Percentiles rank a stretch among this genome's conserved stretches.
These are phyloP conservation scores for Harpagifer antarcticus DNA, from an alignment of 2,797 vertebrate species.

Conservation along the genomic window DNA sequence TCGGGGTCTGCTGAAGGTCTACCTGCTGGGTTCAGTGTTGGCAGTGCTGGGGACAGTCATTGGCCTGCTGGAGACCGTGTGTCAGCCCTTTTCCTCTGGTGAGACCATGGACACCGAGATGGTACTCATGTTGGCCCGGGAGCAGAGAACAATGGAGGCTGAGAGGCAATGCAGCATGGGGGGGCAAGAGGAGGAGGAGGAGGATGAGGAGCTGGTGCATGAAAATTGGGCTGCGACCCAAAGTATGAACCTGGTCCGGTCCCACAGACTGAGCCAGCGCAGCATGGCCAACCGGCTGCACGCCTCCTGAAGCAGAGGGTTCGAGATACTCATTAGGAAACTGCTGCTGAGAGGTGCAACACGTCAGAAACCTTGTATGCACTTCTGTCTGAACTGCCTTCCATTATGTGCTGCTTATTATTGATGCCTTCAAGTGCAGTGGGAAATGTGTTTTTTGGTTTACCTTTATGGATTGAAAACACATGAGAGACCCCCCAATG, in stretches of 20 bases:
- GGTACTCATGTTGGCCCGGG: slow-evolving; percentile 24
- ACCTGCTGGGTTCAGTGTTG: slow-evolving; percentile 88
- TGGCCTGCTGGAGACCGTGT: slow-evolving; percentile 86
- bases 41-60: slow-evolving; percentile 87
- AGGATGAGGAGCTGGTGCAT: background rate
- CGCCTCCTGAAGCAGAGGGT: slow-evolving; percentile 79
- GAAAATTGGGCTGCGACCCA: background rate
- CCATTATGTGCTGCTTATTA: slow-evolving; percentile 3
- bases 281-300: slow-evolving; percentile 81
- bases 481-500: background rate
- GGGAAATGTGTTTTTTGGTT: background rate
- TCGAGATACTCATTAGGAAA: slow-evolving; percentile 37
- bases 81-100: slow-evolving; percentile 84
- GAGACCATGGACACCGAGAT: slow-evolving; percentile 73
- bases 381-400: slow-evolving; percentile 2
- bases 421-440: slow-evolving; percentile 5
- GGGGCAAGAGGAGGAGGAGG: slow-evolving; percentile 26
- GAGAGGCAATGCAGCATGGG: background rate
- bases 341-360: slow-evolving; percentile 18
- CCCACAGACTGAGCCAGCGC: slow-evolving; percentile 53
- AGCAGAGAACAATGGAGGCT: slow-evolving; percentile 32
- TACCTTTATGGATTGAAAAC: background rate
- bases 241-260: slow-evolving; percentile 42
- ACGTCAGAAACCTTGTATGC: slow-evolving; percentile 17
- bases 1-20: slow-evolving; percentile 87